Percentiles rank a stretch among this genome's conserved stretches.
These are phyloP conservation scores for Astyanax mexicanus DNA, from an alignment of 2,797 vertebrate species.

Conservation along the genomic window DNA sequence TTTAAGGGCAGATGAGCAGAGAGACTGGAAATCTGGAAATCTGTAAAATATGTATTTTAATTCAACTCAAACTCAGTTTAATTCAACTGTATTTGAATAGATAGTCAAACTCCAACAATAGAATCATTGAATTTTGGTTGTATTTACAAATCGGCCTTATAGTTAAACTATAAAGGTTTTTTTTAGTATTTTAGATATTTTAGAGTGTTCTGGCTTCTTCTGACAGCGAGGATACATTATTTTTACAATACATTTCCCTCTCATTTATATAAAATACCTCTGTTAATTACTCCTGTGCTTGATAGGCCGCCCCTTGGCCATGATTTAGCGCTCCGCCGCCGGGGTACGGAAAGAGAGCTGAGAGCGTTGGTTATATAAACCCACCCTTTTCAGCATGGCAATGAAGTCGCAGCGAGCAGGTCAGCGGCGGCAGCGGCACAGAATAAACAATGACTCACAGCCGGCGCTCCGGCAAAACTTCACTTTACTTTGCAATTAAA, in stretches of 20 bases:
- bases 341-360: slow-evolving; percentile 32
- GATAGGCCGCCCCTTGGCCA: slow-evolving; percentile 23
- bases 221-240: not conserved
- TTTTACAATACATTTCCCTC: not conserved
- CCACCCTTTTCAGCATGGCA: slow-evolving; percentile 44
- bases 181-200: not conserved
- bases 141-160: too few relatives aligned
- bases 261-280: slow-evolving; percentile 40
- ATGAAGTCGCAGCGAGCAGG: slow-evolving; percentile 40
- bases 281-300: slow-evolving; percentile 36
- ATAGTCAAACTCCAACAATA: too few relatives aligned
- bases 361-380: slow-evolving; percentile 49
- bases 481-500: slow-evolving; percentile 48
- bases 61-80: too few relatives aligned
- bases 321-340: slow-evolving; percentile 33
- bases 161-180: too few relatives aligned
- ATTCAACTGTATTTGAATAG: too few relatives aligned
- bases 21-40: too few relatives aligned
- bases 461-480: slow-evolving; percentile 25
- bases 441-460: slow-evolving; percentile 57
- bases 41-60: too few relatives aligned
- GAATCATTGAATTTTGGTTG: too few relatives aligned
- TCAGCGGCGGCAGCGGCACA: slow-evolving; percentile 30
- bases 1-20: too few relatives aligned
- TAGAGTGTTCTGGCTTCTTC: not conserved